Evolutionary conservation across 2,113 vertebrate genomes (phyloP), one percentile per base, ranked within the genome.

Genomic region (Passer domesticus): DNA sequence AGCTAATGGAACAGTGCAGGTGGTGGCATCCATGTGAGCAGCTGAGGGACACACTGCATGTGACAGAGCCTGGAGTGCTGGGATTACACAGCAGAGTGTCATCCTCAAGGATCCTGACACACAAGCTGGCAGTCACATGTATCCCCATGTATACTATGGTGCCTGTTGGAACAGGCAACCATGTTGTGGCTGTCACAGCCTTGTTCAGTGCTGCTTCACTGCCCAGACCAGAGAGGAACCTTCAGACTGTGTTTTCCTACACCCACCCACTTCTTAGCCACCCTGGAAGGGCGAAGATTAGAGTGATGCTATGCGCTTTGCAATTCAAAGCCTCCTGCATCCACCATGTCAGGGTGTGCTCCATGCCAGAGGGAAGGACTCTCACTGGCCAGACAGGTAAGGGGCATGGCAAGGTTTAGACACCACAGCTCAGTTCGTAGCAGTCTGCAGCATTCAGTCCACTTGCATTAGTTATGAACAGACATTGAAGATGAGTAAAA

Each of bases 271-370:
- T 47, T 58, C 44, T 56, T 64, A 64, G 47, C 7, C 20, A 56
- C 15, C 12, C 17, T 41, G 31, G 60, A 69, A 81, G 1, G 7
- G 16, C 62, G 31, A 87, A 83, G 46, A 83, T 37, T 63, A 43
- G 21, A 56, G 24, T 12, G n/a, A 30, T 44, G 33, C 24, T 50
- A 17, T 0, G 0, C 41, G n/a, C 37, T 76, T 52, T 88, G 59
- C 49, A 55, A 28, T 74, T 86, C 76, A 81, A 55, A 95, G 41
- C 62, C 14, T 68, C 46, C 56, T 84, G 19, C 25, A 64, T 67
- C 31, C 28, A 62, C 30, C 13, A 9, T 20, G 20, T 41, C 67
- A 73, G 67, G 19, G 10, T 0, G 0, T n/a, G 25, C 43, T 66
- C 59, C 3, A 1, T 19, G n/a, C 35, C 37, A 55, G 66, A 63